phyloP scores from a whole-genome alignment of 2,888 invertebrate species.

The Cerastoderma edule region DNA sequence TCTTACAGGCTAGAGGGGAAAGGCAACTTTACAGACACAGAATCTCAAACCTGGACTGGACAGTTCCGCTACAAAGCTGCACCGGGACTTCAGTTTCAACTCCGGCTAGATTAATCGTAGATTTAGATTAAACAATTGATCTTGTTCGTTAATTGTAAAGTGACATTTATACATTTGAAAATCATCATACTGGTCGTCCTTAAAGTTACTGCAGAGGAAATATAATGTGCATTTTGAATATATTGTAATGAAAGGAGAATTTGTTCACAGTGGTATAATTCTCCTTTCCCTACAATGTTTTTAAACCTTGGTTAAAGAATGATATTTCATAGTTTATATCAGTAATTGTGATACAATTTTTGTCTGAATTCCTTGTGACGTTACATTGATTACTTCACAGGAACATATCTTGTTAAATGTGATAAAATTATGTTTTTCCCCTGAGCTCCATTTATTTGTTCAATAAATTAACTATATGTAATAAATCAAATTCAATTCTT shows the following conservation, averaged over 20 bases:
- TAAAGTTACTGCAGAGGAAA: background rate
- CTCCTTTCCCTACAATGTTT: constrained; percentile 9
- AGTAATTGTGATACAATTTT: too few relatives aligned
- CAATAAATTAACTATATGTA: too few relatives aligned
- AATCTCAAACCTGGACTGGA: constrained; percentile 81
- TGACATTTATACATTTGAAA: background rate
- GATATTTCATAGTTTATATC: too few relatives aligned
- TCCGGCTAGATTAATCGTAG: constrained; percentile 68
- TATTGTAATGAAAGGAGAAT: background rate
- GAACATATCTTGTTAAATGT: too few relatives aligned
- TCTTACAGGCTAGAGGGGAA: constrained; percentile 81
- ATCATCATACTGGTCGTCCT: background rate
- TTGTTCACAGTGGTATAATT: background rate
- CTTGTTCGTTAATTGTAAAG: background rate
- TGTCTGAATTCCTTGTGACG: too few relatives aligned
- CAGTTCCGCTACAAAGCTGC: constrained; percentile 82
- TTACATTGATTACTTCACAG: too few relatives aligned
- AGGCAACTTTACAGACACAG: constrained; percentile 83
- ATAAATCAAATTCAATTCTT: too few relatives aligned
- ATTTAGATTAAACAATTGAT: background rate
- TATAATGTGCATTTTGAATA: background rate
- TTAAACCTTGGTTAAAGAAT: too few relatives aligned
- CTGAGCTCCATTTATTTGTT: too few relatives aligned
- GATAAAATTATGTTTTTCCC: too few relatives aligned
- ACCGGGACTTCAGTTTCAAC: constrained; percentile 82